These are phyloP conservation scores for Shargacucullia verbasci DNA, from an alignment of 2,888 invertebrate genomes.

Conservation along the genomic window DNA sequence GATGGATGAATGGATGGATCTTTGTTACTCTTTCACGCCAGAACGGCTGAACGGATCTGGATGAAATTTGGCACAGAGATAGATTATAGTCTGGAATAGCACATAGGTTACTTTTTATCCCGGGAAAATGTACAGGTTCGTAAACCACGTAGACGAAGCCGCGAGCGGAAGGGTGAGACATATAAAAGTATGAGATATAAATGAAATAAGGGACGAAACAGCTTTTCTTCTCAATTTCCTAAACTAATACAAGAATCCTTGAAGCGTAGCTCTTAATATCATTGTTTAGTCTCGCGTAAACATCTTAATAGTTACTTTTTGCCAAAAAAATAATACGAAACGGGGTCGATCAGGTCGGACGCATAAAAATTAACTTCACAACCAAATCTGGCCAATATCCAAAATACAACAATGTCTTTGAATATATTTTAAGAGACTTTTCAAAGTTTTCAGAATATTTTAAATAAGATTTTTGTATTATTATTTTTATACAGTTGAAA, in stretches of 20 bases:
- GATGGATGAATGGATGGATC: too few species aligned
- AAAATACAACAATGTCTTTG: constrained; percentile 44
- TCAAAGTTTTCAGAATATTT: constrained; percentile 32
- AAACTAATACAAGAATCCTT: constrained; percentile 14
- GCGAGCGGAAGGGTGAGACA: too few species aligned
- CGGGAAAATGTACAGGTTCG: too few species aligned
- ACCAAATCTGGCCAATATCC: constrained; percentile 45
- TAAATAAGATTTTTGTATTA: background rate
- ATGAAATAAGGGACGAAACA: background rate
- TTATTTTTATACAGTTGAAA: constrained; percentile 21
- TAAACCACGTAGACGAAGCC: too few species aligned
- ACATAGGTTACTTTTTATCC: too few species aligned
- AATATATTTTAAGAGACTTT: constrained; percentile 43
- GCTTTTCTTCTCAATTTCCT: constrained; percentile 10
- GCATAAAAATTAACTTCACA: constrained; percentile 47
- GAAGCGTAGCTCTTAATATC: constrained; percentile 23
- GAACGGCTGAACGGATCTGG: too few species aligned
- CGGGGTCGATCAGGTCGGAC: constrained; percentile 42
- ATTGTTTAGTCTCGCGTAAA: constrained; percentile 25
- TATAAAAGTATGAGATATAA: background rate
- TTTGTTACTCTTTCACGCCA: too few species aligned
- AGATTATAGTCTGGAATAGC: too few species aligned
- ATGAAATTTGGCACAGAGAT: too few species aligned
- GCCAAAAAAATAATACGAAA: constrained; percentile 20
- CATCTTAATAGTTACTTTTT: constrained; percentile 28